A percentile compares a stretch with the other conserved stretches of the same genome.
phyloP scores from a whole-genome alignment of 2,113 vertebrate species.

The Pelecanoides urinatrix region DNA sequence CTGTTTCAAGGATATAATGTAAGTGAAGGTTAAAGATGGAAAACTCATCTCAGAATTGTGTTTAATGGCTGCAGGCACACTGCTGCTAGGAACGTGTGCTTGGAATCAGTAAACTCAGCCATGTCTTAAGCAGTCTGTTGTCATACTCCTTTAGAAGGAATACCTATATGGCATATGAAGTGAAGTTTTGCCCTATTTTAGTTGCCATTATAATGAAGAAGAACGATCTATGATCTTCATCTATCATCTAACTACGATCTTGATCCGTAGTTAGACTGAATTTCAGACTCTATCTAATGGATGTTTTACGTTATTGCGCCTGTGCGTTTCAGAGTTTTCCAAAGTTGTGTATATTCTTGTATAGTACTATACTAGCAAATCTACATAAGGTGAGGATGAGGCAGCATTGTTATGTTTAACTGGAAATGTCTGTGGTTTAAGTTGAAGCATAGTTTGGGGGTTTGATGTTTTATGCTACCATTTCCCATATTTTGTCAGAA shows the following conservation, averaged over 20 bases:
- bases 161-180: background rate
- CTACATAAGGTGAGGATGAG: background rate
- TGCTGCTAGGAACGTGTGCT: background rate
- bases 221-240: no score
- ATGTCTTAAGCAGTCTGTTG: background rate
- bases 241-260: background rate
- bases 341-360: background rate
- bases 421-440: constrained; percentile 1
- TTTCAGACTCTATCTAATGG: background rate
- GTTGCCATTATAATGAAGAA: background rate
- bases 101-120: background rate
- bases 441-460: background rate
- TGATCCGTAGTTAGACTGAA: background rate
- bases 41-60: background rate
- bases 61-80: background rate
- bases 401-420: background rate
- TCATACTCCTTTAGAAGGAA: background rate
- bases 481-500: background rate
- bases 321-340: background rate
- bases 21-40: background rate
- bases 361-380: background rate
- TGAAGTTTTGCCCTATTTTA: background rate
- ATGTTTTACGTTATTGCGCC: background rate
- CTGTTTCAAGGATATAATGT: background rate
- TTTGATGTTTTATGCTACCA: background rate